A percentile compares a stretch with the other conserved stretches of the same genome.
Evolutionary conservation across 2,888 invertebrate species (phyloP).

Genomic region (Reticulitermes lucifugus): DNA sequence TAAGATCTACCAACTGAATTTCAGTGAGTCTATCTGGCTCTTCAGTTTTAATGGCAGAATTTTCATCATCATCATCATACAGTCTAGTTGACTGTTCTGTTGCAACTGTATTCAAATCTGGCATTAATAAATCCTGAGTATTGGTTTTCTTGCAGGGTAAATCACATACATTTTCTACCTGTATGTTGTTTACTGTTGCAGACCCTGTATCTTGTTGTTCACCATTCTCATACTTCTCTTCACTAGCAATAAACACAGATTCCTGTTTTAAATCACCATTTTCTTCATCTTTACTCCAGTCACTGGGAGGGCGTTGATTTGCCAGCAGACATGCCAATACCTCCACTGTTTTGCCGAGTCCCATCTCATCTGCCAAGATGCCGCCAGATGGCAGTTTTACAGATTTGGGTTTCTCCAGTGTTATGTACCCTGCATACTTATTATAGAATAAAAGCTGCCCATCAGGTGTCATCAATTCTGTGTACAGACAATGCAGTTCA

Average conservation of each 20-base stretch:
- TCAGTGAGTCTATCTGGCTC: background rate
- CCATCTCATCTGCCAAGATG: conserved; percentile 86
- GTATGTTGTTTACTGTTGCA: background rate
- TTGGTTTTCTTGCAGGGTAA: background rate
- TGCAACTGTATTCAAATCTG: background rate
- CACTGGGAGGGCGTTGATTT: conserved; percentile 63
- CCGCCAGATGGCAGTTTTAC: conserved; percentile 70
- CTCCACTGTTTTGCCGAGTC: conserved; percentile 84
- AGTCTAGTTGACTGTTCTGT: background rate
- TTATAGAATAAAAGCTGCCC: conserved; percentile 62
- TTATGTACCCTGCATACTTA: conserved; percentile 64
- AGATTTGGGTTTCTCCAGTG: conserved; percentile 60
- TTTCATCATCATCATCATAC: background rate
- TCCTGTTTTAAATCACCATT: conserved; percentile 47
- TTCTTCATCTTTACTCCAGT: conserved; percentile 41
- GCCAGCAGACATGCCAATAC: conserved; percentile 74
- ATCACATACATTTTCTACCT: background rate
- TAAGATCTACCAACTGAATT: background rate
- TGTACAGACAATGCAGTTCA: conserved; percentile 59
- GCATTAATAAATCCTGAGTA: too few relatives aligned
- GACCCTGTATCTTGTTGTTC: background rate
- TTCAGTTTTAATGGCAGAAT: background rate
- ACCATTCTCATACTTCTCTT: background rate
- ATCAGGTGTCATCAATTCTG: conserved; percentile 58
- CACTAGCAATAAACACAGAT: conserved; percentile 28